Conservation (phyloP, 1,140 invertebrate genomes). For the Holotrichia oblita region DNA sequence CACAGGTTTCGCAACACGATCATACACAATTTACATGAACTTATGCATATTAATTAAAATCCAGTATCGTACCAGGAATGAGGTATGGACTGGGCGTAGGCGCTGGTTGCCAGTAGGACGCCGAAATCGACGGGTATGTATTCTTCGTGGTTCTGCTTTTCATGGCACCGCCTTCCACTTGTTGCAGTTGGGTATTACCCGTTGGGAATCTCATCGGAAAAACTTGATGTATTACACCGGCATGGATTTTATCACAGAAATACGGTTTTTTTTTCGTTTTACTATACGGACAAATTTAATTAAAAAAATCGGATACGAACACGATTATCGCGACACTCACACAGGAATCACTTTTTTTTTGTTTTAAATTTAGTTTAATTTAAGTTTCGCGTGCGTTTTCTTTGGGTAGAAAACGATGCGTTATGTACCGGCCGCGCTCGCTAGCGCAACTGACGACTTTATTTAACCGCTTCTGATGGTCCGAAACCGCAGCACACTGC, state of each 20-base stretch:
- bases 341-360: not conserved
- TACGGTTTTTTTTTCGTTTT: too few relatives aligned
- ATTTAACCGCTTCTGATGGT: conserved; percentile 46
- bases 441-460: conserved; percentile 48
- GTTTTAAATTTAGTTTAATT: too few relatives aligned
- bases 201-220: conserved; percentile 18
- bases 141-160: conserved; percentile 55
- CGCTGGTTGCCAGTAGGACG: conserved; percentile 81
- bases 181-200: not conserved
- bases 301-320: not conserved
- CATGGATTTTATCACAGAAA: not conserved
- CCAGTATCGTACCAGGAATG: conserved; percentile 72
- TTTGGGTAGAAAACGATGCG: not conserved
- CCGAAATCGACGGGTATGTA: conserved; percentile 79
- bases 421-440: conserved; percentile 45
- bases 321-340: not conserved
- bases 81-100: conserved; percentile 77
- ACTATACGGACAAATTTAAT: too few relatives aligned
- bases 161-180: conserved; percentile 47
- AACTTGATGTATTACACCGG: not conserved
- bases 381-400: too few relatives aligned
- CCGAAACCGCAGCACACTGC: not conserved
- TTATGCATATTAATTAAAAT: too few relatives aligned
- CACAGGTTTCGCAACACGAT: too few relatives aligned
- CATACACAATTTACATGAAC: too few relatives aligned